Evolutionary conservation across 1,140 invertebrate genomes (phyloP), one percentile per base, ranked within the genome.

Genomic region (Formica selysi): DNA sequence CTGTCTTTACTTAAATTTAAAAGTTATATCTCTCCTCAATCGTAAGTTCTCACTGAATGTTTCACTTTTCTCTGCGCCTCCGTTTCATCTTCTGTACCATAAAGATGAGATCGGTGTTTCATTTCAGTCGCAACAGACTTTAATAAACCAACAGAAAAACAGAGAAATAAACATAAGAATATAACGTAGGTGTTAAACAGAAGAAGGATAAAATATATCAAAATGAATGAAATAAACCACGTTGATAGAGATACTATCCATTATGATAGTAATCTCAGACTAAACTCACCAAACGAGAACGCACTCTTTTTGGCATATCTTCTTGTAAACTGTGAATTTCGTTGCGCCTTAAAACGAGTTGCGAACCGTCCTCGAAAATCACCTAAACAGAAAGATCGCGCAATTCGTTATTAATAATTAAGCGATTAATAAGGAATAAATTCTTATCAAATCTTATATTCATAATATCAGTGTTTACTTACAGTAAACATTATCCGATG

Each of bases 91-190:
- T 95, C 94, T 71, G 91, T 90, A 86, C 95, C 95, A 81, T 96
- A 96, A 65, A 96, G 94, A 84, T 96, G 95, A 90, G 94, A 94
- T 79, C 95, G 93, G 87, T 96, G 95, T 91, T 94, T 94, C 96
- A 96, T 96, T 91, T 95, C 95, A 85, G 95, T 95, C 57, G 96
- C 96, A 88, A 94, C 92, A 48, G 95, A 96, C 96, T 96, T 93
- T 91, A 92, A 89, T 84, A 87, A 93, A 93, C 86, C 85, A 91
- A 79, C 89, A 84, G 65, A 89, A 87, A 76, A 93, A 91, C 76
- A 92, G 86, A 92, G 41, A 92, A 91, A 80, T 71, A 86, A 91
- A 94, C 92, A 78, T 86, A 91, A 86, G 19, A 62, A 71, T 19
- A 51, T 32, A 74, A 83, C 68, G n/a, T 44, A 87, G 76, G 76